Conservation (phyloP, 2,888 invertebrate species). For the Himalopsyche tibetana region DNA sequence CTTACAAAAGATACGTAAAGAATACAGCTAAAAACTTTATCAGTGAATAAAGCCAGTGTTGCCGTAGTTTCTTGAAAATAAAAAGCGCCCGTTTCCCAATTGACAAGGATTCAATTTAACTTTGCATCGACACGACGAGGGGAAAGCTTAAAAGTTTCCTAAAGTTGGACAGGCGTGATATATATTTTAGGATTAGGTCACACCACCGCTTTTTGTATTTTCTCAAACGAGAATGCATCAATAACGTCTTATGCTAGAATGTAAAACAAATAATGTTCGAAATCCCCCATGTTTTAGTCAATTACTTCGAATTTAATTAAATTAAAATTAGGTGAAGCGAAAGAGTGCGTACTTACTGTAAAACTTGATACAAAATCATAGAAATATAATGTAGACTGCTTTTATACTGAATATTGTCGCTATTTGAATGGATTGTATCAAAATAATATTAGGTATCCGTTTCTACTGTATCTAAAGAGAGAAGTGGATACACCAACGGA, state of each 20-base stretch:
- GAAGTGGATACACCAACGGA: too few relatives aligned
- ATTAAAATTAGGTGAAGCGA: not conserved
- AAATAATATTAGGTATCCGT: not conserved
- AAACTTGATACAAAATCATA: not conserved
- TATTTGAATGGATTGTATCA: constrained; percentile 22
- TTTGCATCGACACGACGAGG: not conserved
- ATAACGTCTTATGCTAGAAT: constrained; percentile 64
- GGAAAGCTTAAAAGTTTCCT: not conserved
- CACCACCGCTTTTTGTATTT: constrained; percentile 61
- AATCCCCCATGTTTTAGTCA: constrained; percentile 63
- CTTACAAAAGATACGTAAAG: too few relatives aligned
- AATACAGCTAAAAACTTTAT: too few relatives aligned
- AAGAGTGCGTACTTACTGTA: constrained; percentile 15
- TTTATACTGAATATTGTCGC: constrained; percentile 40
- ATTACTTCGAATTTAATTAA: constrained; percentile 52
- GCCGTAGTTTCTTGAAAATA: not conserved
- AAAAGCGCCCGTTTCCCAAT: not conserved
- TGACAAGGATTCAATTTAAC: constrained; percentile 24
- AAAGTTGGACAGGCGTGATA: constrained; percentile 20
- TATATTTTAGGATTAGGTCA: constrained; percentile 46
- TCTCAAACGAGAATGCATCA: constrained; percentile 61
- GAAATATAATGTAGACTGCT: constrained; percentile 43
- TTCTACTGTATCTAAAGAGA: not conserved
- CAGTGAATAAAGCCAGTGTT: not conserved
- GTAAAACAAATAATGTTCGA: constrained; percentile 47